phyloP scores from a whole-genome alignment of 30 jellyfish, hydroid and myxozoan species.

The Chrysaora quinquecirrha region DNA sequence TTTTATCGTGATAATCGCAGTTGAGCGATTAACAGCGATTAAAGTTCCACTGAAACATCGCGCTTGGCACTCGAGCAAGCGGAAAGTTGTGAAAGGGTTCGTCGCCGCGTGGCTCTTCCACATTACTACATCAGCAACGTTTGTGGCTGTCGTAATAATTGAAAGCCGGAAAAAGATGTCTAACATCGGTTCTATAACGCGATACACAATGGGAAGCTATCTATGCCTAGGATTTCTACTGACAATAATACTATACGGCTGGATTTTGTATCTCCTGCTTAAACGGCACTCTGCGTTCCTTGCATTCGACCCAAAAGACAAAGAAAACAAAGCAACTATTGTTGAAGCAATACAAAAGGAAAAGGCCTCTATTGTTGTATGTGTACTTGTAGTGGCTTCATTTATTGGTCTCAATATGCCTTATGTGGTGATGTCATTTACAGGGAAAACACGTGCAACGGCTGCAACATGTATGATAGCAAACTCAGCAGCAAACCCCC shows the following conservation, averaged over 20 bases:
- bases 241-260: background rate
- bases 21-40: slow-evolving; percentile 39
- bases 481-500: too few relatives aligned
- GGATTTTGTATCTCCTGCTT: slow-evolving; percentile 5
- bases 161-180: too few relatives aligned
- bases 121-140: too few relatives aligned
- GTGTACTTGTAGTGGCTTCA: slow-evolving; percentile 38
- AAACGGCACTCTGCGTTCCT: slow-evolving; percentile 6
- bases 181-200: background rate
- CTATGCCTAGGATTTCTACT: background rate
- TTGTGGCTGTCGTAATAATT: too few relatives aligned
- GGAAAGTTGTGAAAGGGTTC: too few relatives aligned
- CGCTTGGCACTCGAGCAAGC: too few relatives aligned
- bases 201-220: background rate
- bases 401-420: slow-evolving; percentile 28
- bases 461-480: background rate
- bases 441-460: background rate
- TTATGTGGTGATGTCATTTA: background rate
- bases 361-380: too few relatives aligned
- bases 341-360: too few relatives aligned
- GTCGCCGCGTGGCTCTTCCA: too few relatives aligned
- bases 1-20: slow-evolving; percentile 10
- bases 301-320: too few relatives aligned
- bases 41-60: slow-evolving; percentile 40
- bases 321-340: too few relatives aligned